phyloP scores from a whole-genome alignment of 1,140 invertebrate species.

The Nephila pilipes region DNA sequence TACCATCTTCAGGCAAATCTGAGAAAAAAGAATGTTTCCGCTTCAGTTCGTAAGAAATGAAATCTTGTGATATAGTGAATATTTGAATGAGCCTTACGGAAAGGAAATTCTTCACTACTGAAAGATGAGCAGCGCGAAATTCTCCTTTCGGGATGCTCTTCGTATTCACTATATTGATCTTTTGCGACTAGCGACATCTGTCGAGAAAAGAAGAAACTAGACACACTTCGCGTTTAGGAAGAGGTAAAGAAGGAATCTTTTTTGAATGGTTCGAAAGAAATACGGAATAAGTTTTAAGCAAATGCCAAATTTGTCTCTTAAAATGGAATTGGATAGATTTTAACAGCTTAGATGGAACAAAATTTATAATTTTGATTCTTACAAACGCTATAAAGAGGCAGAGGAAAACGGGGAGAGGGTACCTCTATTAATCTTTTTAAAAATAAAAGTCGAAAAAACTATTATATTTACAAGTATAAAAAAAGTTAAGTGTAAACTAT shows the following conservation, averaged over 20 bases:
- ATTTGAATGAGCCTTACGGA: background rate
- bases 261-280: background rate
- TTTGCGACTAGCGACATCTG: constrained; percentile 60
- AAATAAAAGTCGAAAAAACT: too few species aligned
- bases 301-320: too few species aligned
- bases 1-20: background rate
- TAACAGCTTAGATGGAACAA: too few species aligned
- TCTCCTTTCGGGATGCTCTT: constrained; percentile 54
- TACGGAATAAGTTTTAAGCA: background rate
- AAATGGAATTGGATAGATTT: too few species aligned
- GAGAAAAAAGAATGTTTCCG: background rate
- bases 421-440: too few species aligned
- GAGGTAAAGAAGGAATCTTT: too few species aligned
- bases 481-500: too few species aligned
- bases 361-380: too few species aligned
- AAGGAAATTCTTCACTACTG: constrained; percentile 62
- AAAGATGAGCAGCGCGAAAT: constrained; percentile 39
- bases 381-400: too few species aligned
- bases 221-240: background rate
- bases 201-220: background rate
- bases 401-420: too few species aligned
- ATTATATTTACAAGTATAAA: too few species aligned
- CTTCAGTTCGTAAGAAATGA: background rate
- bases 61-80: background rate
- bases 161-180: constrained; percentile 60